Conservation (phyloP, 2,888 invertebrate species). For the Eupsilia transversa region DNA sequence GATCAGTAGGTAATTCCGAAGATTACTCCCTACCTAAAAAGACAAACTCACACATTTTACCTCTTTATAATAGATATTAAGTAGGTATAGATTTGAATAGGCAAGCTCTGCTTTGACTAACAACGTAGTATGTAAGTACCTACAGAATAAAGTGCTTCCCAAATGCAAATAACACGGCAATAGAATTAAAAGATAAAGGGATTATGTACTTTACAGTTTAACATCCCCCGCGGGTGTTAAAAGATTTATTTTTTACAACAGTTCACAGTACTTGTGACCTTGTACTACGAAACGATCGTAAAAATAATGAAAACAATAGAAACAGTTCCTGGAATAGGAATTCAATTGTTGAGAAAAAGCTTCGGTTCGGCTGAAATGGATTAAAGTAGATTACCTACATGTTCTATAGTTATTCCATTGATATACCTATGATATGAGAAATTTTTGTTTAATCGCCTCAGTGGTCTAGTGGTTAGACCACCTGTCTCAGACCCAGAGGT, state of each 20-base stretch:
- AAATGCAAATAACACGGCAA: constrained; percentile 30
- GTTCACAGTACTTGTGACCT: constrained; percentile 9
- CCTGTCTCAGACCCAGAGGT: no score
- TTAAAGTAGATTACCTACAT: background rate
- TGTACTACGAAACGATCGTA: constrained; percentile 6
- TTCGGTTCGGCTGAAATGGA: background rate
- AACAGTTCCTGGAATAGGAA: background rate
- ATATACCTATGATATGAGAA: no score
- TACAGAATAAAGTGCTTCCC: constrained; percentile 13
- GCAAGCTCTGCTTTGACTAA: constrained; percentile 5
- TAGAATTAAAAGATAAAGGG: constrained; percentile 17
- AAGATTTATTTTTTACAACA: constrained; percentile 13
- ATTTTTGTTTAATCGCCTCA: no score
- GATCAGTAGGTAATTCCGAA: background rate
- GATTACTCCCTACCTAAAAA: background rate
- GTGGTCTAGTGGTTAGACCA: no score
- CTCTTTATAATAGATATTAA: background rate
- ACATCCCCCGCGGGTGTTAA: constrained; percentile 6
- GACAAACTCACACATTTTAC: background rate
- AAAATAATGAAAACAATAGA: constrained; percentile 27
- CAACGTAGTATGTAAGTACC: background rate
- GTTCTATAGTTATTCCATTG: no score
- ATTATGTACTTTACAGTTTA: constrained; percentile 30
- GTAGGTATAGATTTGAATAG: background rate
- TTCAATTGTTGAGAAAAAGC: constrained; percentile 10